phyloP scores from a whole-genome alignment of 2,888 invertebrate species.

The Encarsia formosa region DNA sequence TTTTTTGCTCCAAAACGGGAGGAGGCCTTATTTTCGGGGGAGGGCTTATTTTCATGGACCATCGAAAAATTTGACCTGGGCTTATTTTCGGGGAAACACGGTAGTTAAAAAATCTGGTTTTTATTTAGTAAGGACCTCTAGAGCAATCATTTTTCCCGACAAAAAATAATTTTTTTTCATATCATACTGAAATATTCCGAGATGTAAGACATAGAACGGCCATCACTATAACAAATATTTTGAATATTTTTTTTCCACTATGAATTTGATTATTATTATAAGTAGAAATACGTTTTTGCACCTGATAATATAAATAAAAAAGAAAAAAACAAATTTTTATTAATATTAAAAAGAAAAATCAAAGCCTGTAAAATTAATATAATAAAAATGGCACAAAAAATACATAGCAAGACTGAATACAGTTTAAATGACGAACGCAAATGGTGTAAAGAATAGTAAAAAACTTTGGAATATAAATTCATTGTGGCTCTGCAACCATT shows the following conservation, averaged over 20 bases:
- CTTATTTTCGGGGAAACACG: too few relatives aligned
- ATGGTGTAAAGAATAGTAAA: constrained; percentile 12
- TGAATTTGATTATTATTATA: constrained; percentile 11
- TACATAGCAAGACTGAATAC: constrained; percentile 15
- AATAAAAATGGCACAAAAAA: constrained; percentile 24
- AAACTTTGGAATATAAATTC: constrained; percentile 23
- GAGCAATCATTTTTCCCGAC: constrained; percentile 18
- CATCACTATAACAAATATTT: constrained; percentile 17
- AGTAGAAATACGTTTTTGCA: constrained; percentile 15
- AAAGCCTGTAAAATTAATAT: not conserved
- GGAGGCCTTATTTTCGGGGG: too few relatives aligned
- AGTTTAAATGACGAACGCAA: constrained; percentile 8
- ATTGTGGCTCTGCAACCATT: constrained; percentile 15
- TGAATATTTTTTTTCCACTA: constrained; percentile 12
- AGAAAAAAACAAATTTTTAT: constrained; percentile 6
- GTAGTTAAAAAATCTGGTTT: constrained; percentile 13
- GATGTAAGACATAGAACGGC: constrained; percentile 16
- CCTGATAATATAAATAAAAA: constrained; percentile 1
- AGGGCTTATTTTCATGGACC: too few relatives aligned
- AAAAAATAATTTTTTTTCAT: constrained; percentile 19
- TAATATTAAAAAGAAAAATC: constrained; percentile 5
- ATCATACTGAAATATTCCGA: constrained; percentile 18
- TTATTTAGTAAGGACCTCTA: constrained; percentile 11
- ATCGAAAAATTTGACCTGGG: too few relatives aligned
- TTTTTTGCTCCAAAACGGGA: too few relatives aligned